These are phyloP conservation scores for Eudemis profundana DNA, from an alignment of 2,888 invertebrate genomes.

Conservation along the genomic window DNA sequence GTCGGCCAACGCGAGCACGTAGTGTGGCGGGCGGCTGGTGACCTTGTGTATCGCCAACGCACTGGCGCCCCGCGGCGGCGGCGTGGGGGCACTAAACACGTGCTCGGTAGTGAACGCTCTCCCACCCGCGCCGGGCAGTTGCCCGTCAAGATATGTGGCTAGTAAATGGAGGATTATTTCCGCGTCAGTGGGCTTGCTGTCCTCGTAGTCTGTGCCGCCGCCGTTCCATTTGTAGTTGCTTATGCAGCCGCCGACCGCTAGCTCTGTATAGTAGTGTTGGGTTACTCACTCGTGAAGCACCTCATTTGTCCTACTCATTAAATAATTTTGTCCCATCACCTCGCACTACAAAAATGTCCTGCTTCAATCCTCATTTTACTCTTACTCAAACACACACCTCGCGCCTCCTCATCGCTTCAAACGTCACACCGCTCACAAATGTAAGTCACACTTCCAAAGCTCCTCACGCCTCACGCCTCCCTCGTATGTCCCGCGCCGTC, in stretches of 20 bases:
- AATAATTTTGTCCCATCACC: too few species aligned
- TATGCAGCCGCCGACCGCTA: constrained; percentile 94
- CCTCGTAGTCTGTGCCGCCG: constrained; percentile 93
- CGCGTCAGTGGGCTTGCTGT: constrained; percentile 94
- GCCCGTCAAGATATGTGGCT: constrained; percentile 94
- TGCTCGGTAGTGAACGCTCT: constrained; percentile 64
- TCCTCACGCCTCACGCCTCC: too few species aligned
- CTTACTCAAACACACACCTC: too few species aligned
- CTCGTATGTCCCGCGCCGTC: too few species aligned
- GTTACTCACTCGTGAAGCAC: too few species aligned
- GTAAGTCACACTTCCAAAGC: too few species aligned
- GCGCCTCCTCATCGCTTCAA: too few species aligned
- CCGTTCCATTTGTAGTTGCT: constrained; percentile 95
- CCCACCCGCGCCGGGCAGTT: constrained; percentile 83
- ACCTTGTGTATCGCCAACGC: constrained; percentile 87
- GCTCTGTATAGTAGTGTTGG: constrained; percentile 72
- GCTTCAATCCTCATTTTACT: too few species aligned
- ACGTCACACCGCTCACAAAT: too few species aligned
- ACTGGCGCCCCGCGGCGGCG: constrained; percentile 73
- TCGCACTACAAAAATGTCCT: too few species aligned
- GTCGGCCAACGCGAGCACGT: constrained; percentile 87
- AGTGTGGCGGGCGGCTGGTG: constrained; percentile 87
- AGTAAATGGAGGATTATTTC: constrained; percentile 94
- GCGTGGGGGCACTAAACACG: constrained; percentile 69
- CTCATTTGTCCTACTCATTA: too few species aligned